Evolutionary conservation across 37 sponge, comb jelly and placozoan genomes (phyloP).

Genomic region (Spongilla lacustris): DNA sequence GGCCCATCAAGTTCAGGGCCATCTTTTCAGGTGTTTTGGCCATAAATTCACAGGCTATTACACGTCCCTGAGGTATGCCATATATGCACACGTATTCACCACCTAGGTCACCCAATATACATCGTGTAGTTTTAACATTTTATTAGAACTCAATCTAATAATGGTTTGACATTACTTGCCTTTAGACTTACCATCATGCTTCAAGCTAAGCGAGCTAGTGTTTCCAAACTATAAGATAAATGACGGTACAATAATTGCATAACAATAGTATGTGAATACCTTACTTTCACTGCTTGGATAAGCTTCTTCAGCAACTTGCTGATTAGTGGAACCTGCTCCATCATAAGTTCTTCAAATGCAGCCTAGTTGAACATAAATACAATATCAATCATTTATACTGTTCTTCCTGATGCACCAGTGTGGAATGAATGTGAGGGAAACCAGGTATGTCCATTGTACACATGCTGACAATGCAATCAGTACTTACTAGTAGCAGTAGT

Average conservation of each 20-base stretch:
- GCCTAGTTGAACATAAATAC: background rate
- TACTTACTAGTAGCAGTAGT: background rate
- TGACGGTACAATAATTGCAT: background rate
- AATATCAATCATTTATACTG: background rate
- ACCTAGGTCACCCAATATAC: background rate
- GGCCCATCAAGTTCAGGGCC: background rate
- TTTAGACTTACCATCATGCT: background rate
- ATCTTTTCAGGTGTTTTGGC: background rate
- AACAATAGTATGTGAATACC: background rate
- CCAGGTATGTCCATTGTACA: background rate
- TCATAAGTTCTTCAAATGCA: slow-evolving; percentile 1
- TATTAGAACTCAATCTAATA: background rate
- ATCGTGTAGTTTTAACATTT: background rate
- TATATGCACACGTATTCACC: background rate
- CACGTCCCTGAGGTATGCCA: background rate
- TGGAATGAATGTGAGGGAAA: background rate
- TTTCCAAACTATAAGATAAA: background rate
- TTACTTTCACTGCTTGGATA: background rate
- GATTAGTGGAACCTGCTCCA: background rate
- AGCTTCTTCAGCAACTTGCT: background rate
- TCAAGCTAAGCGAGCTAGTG: background rate
- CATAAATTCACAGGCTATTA: background rate
- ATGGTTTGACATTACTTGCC: background rate
- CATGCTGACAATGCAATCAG: background rate
- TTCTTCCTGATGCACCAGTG: background rate